phyloP scores from a whole-genome alignment of 1,140 invertebrate genomes.

The Bombus breviceps region DNA sequence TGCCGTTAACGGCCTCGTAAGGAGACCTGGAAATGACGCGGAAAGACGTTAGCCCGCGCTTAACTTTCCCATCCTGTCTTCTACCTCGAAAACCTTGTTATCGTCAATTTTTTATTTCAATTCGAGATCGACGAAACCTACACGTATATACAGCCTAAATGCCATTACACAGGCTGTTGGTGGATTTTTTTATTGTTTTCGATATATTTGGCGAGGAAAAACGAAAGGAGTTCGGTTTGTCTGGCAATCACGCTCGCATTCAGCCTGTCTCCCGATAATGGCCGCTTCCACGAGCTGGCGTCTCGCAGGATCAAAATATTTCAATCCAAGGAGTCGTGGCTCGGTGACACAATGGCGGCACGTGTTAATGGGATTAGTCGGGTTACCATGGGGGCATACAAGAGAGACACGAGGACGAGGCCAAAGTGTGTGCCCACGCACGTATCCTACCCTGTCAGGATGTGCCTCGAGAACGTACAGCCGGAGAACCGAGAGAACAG shows the following conservation, averaged over 20 bases:
- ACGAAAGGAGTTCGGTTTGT: background rate
- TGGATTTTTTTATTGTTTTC: slow-evolving; percentile 33
- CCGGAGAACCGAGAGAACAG: background rate
- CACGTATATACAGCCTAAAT: background rate
- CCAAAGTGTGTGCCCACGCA: slow-evolving; percentile 71
- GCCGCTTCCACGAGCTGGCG: slow-evolving; percentile 39
- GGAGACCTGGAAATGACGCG: slow-evolving; percentile 74
- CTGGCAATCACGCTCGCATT: slow-evolving; percentile 47
- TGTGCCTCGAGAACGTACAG: slow-evolving; percentile 13
- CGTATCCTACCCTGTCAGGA: slow-evolving; percentile 40
- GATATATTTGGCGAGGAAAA: too few relatives aligned
- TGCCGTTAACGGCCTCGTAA: slow-evolving; percentile 71
- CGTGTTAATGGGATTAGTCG: slow-evolving; percentile 78
- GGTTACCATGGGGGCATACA: slow-evolving; percentile 63
- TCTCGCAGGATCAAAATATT: slow-evolving; percentile 70
- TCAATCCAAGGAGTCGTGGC: slow-evolving; percentile 71
- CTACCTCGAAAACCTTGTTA: slow-evolving; percentile 16
- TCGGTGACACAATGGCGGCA: slow-evolving; percentile 74
- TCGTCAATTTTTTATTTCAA: background rate
- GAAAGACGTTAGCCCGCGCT: slow-evolving; percentile 70
- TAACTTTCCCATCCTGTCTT: slow-evolving; percentile 46
- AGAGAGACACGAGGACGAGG: slow-evolving; percentile 65
- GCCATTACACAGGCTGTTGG: background rate
- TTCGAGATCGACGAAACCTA: background rate
- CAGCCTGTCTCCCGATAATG: slow-evolving; percentile 44